Evolutionary conservation across 2,888 invertebrate species (phyloP), one percentile per base, ranked within the genome.

Genomic region (Thera obeliscata): DNA sequence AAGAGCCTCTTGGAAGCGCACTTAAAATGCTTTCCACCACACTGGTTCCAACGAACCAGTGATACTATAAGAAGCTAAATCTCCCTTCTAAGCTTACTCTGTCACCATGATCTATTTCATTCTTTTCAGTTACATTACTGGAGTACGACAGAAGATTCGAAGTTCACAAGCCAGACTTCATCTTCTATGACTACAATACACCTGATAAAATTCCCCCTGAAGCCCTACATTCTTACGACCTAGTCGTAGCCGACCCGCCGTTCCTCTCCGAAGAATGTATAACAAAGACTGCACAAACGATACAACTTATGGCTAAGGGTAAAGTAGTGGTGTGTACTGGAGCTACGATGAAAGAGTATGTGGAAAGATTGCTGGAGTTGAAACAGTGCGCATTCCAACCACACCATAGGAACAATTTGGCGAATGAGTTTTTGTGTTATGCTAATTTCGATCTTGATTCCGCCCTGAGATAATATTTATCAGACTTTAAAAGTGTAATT

Each of bases 171-270:
- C 91, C 95, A 0, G 96, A 98, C 83, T 99, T 97, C 87, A 92
- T 97, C 52, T 95, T 95, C 73, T 99, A 98, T 82, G 98, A 99
- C 88, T 99, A 98, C 86, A 98, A 97, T 78, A 86, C 91, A 9
- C 98, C 98, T 0, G 94, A 96, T 9, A 94, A 95, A 58, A 80
- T 97, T 11, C 95, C 96, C 0, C 83, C 92, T 46, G 95, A 96
- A 9, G 88, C 95, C 11, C 77, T 91, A 1, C 89, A 90, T 35
- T 84, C 91, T 56, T 98, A 96, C 85, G 97, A 98, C 87, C 84
- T 99, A 36, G 96, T 99, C 0, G 94, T 99, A 63, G 98, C 97
- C 0, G 99, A 99, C 91, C 99, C 99, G 1, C 99, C 99, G 0
- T 99, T 99, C 88, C 93, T 99, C 2, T 97, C 98, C 0, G 96